Evolutionary conservation across 2,888 invertebrate species (phyloP).

Genomic region (Leptura quadrifasciata): DNA sequence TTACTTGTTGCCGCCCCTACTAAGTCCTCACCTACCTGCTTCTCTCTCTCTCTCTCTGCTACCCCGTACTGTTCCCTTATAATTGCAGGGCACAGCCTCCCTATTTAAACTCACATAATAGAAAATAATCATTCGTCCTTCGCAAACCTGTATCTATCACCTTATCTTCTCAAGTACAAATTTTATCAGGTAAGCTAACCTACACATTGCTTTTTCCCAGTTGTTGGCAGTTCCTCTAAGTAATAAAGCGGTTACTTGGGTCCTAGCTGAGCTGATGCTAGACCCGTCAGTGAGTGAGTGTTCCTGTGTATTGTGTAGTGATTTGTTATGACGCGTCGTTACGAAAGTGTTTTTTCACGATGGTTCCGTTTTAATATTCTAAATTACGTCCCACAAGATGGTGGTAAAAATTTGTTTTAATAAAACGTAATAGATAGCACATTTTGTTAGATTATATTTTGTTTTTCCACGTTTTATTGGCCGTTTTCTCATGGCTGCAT

Average conservation of each 20-base stretch:
- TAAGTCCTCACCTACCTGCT: slow-evolving; percentile 13
- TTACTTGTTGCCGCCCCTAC: slow-evolving; percentile 5
- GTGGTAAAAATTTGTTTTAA: slow-evolving; percentile 25
- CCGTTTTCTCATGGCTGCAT: slow-evolving; percentile 30
- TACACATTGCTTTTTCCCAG: slow-evolving; percentile 54
- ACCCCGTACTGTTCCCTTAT: slow-evolving; percentile 5
- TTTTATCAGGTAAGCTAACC: slow-evolving; percentile 59
- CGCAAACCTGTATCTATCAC: slow-evolving; percentile 43
- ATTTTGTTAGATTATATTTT: slow-evolving; percentile 37
- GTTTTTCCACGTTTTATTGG: slow-evolving; percentile 23
- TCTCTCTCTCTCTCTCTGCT: background rate
- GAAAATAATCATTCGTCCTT: slow-evolving; percentile 21
- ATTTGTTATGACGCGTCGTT: slow-evolving; percentile 3
- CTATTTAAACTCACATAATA: slow-evolving; percentile 1
- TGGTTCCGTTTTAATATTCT: background rate
- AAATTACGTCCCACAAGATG: background rate
- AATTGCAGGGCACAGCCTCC: background rate
- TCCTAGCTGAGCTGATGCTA: background rate
- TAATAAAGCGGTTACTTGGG: slow-evolving; percentile 50
- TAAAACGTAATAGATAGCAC: slow-evolving; percentile 25
- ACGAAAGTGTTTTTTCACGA: background rate
- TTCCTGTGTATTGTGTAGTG: background rate
- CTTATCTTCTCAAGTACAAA: slow-evolving; percentile 56
- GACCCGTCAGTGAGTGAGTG: slow-evolving; percentile 21
- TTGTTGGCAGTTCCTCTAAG: slow-evolving; percentile 59